Base-by-base conservation (phyloP, 2,113 vertebrate genomes). In the Pampusana beccarii region DNA sequence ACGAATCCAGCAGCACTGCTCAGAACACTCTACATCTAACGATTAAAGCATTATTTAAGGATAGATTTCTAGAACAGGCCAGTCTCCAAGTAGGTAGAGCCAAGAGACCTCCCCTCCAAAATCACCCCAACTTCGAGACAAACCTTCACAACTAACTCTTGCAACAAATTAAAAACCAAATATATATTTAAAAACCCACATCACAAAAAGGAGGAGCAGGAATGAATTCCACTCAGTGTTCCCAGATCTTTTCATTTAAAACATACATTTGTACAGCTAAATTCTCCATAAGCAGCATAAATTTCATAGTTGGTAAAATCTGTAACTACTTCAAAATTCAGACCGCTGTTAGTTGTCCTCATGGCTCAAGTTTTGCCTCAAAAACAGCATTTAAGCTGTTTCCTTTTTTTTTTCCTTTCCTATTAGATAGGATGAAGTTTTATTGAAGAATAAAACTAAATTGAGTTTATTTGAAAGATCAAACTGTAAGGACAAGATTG, bases 241-340 rank as follows among this genome's bases (percentile, higher is more conserved):
- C 88, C 28, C 40, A 50, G 62, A 36, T n/a, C 25, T 53, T 70
- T 29, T 4, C 2, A 57, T 71, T 64, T 82, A 44, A 89, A 91
- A 85, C 40, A 38, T 28, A 79, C 18, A 53, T 46, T 89, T 82
- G 36, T 61, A 85, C 40, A 91, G 57, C 80, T 79, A 89, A 57
- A 77, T 60, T 75, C 40, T 50, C 38, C 38, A 84, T 25, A 79
- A 96, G 40, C 46, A 11, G 60, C 69, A 92, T 80, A 56, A 78
- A 91, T 74, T 80, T 87, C 71, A 75, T 53, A 71, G 56, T 7
- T 93, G 70, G 29, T 85, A 93, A 80, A 74, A 86, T 80, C 50
- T 80, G 50, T 71, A 94, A 94, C 92, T 90, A 95, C 86, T 90
- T 82, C 5, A 58, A 94, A 91, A 94, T 53, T 72, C 51, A 42